These are phyloP conservation scores for Electrona antarctica DNA, from an alignment of 2,113 vertebrate species.

Conservation along the genomic window DNA sequence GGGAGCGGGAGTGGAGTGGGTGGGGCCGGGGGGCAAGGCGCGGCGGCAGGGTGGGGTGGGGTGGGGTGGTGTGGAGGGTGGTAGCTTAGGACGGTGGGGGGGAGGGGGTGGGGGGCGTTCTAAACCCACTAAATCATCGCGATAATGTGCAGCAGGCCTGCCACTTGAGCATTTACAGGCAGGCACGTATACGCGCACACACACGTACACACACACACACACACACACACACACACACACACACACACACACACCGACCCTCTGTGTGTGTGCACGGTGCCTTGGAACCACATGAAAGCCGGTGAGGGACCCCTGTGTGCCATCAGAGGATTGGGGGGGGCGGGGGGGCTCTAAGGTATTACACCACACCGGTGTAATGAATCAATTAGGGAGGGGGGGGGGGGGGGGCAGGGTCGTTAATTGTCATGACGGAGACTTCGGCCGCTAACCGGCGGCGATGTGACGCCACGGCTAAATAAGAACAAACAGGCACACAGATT, in stretches of 20 bases:
- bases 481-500: background rate
- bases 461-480: background rate
- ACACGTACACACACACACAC: constrained; percentile 1
- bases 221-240: constrained; percentile 14
- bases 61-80: constrained; percentile 2
- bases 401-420: constrained; percentile 15
- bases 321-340: background rate
- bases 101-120: constrained; percentile 36
- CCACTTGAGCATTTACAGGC: constrained; percentile 42
- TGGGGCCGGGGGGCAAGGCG: no score
- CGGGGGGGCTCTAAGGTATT: constrained; percentile 1
- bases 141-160: constrained; percentile 64
- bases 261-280: no score
- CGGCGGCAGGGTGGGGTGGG: background rate
- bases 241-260: constrained; percentile 9
- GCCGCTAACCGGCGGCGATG: background rate
- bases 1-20: no score
- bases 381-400: constrained; percentile 22
- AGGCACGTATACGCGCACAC: background rate
- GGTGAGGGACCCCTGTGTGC: constrained; percentile 12
- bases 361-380: constrained; percentile 12
- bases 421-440: background rate
- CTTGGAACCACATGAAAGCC: constrained; percentile 40
- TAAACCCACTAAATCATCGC: constrained; percentile 66
- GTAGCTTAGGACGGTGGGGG: no score